These are phyloP conservation scores for Clarias gariepinus DNA, from an alignment of 2,113 vertebrate species.

Conservation along the genomic window DNA sequence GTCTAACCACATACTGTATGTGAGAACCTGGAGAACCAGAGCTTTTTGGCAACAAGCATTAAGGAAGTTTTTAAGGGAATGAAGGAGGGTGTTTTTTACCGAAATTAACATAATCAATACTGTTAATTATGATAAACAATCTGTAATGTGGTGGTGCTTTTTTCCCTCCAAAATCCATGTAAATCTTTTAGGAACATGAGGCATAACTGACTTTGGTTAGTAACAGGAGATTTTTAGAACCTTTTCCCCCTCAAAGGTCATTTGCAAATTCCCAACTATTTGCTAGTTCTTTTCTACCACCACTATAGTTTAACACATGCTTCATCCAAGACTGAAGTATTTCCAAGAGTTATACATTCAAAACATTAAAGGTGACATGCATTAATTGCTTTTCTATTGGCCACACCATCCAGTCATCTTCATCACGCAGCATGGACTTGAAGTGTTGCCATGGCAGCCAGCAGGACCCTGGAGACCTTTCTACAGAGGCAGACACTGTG, in stretches of 20 bases:
- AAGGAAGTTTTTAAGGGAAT: not conserved
- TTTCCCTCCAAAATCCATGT: not conserved
- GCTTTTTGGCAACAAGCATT: not conserved
- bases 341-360: not conserved
- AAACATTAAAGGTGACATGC: not conserved
- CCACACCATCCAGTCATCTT: not conserved
- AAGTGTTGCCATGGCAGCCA: slow-evolving; percentile 41
- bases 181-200: not conserved
- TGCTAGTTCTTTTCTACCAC: not conserved
- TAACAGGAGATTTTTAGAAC: not conserved
- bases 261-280: not conserved
- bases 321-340: not conserved
- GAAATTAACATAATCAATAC: not conserved
- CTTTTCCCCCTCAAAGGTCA: not conserved
- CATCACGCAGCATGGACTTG: slow-evolving; percentile 5
- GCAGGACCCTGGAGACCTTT: slow-evolving; percentile 20
- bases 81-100: not conserved
- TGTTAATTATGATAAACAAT: not conserved
- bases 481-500: not conserved
- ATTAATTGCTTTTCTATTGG: slow-evolving; percentile 21
- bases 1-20: not conserved
- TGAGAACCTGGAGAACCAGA: not conserved
- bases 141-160: not conserved
- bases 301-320: too few species aligned
- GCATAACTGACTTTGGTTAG: not conserved